Evolutionary conservation across 2,888 invertebrate genomes (phyloP), one percentile per base, ranked within the genome.

Genomic region (Automeris io): DNA sequence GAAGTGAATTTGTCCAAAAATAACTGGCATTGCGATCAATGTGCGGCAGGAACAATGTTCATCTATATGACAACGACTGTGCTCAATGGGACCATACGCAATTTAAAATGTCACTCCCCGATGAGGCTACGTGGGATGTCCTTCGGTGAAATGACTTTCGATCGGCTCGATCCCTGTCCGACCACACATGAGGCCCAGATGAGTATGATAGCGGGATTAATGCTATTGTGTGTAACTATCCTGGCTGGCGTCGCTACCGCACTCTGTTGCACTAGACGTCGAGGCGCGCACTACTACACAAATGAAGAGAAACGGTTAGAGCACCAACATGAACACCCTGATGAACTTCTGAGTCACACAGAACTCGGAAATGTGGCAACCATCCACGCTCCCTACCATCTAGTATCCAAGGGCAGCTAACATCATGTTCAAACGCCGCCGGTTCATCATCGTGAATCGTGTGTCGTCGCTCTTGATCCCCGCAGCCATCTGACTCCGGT

Each of bases 251-350:
- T 89, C 23, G 83, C 90, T 1, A 87, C 87, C 0, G 89, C 89
- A 2, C 77, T 92, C 36, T 89, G 90, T 54, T 93, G 92, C 55
- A 91, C 92, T 52, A 88, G 91, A 29, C 90, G 91, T 41, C 89
- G 91, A 47, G 91, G 92, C 3, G 91, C 92, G 3, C 90, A 90
- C 33, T 95, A 95, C 73, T 94, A 94, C 68, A 95, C 94, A 6
- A 90, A 93, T 62, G 94, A 94, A 70, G 93, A 93, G 64, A 91
- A 91, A 47, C 64, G 80, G 1, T 64, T 73, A 5, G 77, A 79
- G 47, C 79, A 69, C 33, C 73, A 70, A 34, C 76, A 70, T 35
- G 81, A 83, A 1, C 79, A 79, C 34, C 82, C 83, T 0, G 83
- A 81, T 1, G 81, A 82, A 45, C 53, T 78, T 39, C 52, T 80